Conservation (phyloP, 2,888 invertebrate genomes). For the Agonopterix arenella region DNA sequence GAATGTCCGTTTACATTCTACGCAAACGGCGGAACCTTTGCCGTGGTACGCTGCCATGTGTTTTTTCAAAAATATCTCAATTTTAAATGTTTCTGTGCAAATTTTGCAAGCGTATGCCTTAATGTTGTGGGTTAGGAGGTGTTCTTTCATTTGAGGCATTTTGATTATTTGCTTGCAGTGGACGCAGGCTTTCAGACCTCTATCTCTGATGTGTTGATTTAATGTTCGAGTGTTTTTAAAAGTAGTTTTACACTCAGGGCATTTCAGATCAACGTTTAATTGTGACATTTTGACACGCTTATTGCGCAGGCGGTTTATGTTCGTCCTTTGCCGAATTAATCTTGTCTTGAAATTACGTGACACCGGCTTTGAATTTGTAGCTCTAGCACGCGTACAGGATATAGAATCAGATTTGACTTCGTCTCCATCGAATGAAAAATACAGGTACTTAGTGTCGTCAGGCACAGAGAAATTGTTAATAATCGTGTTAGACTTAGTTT, state of each 20-base stretch:
- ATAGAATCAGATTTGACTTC: conserved; percentile 5
- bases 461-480: conserved; percentile 15
- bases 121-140: conserved; percentile 21
- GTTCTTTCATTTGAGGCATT: conserved; percentile 16
- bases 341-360: conserved; percentile 11
- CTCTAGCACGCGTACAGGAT: neutral
- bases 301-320: too few relatives aligned
- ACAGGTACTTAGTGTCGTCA: conserved; percentile 25
- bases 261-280: conserved; percentile 8
- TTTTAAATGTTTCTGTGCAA: conserved; percentile 27
- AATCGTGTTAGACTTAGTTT: neutral
- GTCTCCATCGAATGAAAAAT: conserved; percentile 21
- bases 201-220: conserved; percentile 30
- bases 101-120: conserved; percentile 21
- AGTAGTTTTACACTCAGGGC: conserved; percentile 28
- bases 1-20: conserved; percentile 31
- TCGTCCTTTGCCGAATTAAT: conserved; percentile 1
- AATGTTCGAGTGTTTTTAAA: conserved; percentile 20
- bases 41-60: conserved; percentile 2
- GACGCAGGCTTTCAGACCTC: conserved; percentile 28
- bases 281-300: neutral
- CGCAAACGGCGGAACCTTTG: conserved; percentile 10
- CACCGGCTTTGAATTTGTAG: neutral
- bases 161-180: conserved; percentile 27
- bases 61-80: neutral